Base-by-base conservation (phyloP, 2,797 vertebrate species). In the Xenopus petersii region DNA sequence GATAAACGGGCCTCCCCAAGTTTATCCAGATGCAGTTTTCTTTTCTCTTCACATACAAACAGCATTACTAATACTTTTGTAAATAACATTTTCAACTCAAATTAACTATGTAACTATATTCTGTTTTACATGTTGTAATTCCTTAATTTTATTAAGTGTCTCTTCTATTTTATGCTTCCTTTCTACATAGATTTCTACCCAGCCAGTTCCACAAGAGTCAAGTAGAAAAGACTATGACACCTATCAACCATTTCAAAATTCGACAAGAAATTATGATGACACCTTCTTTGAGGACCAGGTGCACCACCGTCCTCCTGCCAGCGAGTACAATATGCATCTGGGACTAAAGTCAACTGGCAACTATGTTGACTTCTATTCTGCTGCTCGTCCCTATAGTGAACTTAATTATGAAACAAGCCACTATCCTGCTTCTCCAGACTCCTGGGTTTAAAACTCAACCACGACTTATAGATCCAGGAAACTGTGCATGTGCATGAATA, bases 401-500 rank as follows among this genome's bases (percentile, higher is more conserved):
- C 94, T 98, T 87, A 98, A 97, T 92, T 98, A 98, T 86, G 97
- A 98, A 92, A 98, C 96, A 86, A 98, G 96, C 92, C 97, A 98
- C 93, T 98, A 98, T 88, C 97, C 96, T 62, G 96, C 95, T 86
- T 98, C 96, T 33, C 96, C 96, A 49, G 97, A 98, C 92, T 98
- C 97, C 84, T 98, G 97, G 97, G 96, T 98, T 89, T 98, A 95
- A 93, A 88, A 82, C 75, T 83, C 75, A 56, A 84, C 82, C 71
- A 81, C 71, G 82, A 65, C 60, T 81, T 80, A 81, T 84, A 86
- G 81, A 86, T 85, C 87, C 80, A 80, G 87, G 88, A 90, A 79
- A 92, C 93, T 92, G 93, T 92, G 96, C 97, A 98, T 98, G 97
- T 99, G 98, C 98, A 99, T 99, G 98, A 93, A 92, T 92, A 95